A percentile compares a stretch with the other conserved stretches of the same genome.
Conservation (phyloP, 2,113 vertebrate genomes). For the Sitta europaea region DNA sequence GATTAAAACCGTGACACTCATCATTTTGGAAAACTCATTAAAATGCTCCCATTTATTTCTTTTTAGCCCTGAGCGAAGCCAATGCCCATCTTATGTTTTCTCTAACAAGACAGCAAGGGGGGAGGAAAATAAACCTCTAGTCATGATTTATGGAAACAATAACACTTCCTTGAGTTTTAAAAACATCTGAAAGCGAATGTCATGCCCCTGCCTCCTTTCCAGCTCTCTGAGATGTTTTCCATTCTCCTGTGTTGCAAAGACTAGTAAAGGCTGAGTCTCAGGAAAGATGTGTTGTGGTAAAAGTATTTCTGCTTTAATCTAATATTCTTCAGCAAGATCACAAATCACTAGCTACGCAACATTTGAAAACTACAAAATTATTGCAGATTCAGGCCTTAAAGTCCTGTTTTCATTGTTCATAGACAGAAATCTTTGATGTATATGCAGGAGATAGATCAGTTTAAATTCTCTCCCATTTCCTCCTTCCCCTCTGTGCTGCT, state of each 20-base stretch:
- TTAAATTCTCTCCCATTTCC: neutral
- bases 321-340: neutral
- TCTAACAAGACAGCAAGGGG: neutral
- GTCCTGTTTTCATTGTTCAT: constrained; percentile 36
- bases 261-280: neutral
- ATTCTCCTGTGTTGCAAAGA: neutral
- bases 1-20: neutral
- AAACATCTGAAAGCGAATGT: constrained; percentile 40
- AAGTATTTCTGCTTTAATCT: neutral
- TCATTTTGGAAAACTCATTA: neutral
- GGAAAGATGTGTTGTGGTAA: neutral
- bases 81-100: neutral
- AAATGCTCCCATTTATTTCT: neutral
- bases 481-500: neutral
- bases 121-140: neutral
- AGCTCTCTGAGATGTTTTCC: neutral
- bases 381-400: neutral
- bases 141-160: constrained; percentile 42
- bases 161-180: constrained; percentile 24
- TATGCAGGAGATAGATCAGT: neutral
- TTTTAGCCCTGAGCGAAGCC: neutral
- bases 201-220: neutral
- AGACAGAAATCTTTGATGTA: neutral
- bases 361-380: neutral
- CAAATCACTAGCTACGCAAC: neutral